Percentiles rank a stretch among this genome's conserved stretches.
Evolutionary conservation across 23 tunicate species (phyloP).

Genomic region (Phallusia fumigata): DNA sequence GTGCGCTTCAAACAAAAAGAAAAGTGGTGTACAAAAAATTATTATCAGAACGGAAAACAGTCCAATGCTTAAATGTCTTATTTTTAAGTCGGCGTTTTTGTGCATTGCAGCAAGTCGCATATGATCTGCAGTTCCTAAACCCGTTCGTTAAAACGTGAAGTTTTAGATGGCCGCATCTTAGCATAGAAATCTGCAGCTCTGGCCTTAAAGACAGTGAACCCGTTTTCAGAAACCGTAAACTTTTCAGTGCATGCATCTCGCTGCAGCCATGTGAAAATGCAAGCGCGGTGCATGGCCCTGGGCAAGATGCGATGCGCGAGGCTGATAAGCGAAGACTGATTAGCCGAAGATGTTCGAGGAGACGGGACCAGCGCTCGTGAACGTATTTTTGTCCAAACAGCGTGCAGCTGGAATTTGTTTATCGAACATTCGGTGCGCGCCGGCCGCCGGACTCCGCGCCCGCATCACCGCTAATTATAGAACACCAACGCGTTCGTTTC

Average conservation of each 20-base stretch:
- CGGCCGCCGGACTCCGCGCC: not conserved
- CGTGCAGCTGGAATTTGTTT: not conserved
- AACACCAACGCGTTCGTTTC: not conserved
- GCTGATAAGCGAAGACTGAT: not conserved
- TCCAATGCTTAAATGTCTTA: too few relatives aligned
- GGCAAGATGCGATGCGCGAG: not conserved
- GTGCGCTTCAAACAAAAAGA: too few relatives aligned
- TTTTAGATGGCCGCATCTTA: too few relatives aligned
- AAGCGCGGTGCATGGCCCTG: not conserved
- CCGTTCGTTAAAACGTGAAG: too few relatives aligned
- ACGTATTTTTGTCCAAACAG: slow-evolving; percentile 12
- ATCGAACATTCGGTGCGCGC: not conserved
- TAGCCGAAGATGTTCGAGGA: not conserved
- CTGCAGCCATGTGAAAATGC: not conserved
- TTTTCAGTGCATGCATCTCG: not conserved
- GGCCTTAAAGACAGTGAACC: too few relatives aligned
- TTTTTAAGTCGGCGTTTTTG: too few relatives aligned
- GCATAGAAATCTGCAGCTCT: too few relatives aligned
- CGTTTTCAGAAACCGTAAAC: too few relatives aligned
- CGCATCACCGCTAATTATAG: slow-evolving; percentile 6
- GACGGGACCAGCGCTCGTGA: not conserved
- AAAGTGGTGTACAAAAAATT: too few relatives aligned
- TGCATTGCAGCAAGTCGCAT: too few relatives aligned
- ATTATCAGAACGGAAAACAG: too few relatives aligned
- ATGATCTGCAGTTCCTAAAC: too few relatives aligned